A percentile compares a stretch with the other conserved stretches of the same genome.
These are phyloP conservation scores for Osmoderma eremita DNA, from an alignment of 2,888 invertebrate species.

Conservation along the genomic window DNA sequence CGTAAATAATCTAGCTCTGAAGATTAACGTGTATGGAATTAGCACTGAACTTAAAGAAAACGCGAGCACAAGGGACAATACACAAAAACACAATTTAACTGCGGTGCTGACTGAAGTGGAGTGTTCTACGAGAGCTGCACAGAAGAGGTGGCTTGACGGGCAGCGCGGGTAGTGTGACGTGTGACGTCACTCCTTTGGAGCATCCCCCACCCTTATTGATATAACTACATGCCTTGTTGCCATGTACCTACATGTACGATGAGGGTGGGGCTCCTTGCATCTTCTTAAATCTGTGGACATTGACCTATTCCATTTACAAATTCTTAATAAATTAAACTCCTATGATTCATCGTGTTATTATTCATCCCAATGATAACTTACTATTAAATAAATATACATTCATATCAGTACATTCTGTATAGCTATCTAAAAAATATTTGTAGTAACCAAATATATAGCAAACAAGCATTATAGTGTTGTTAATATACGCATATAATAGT, in stretches of 20 bases:
- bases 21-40: slow-evolving; percentile 46
- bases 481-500: too few species aligned
- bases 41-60: slow-evolving; percentile 48
- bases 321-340: slow-evolving; percentile 22
- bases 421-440: too few species aligned
- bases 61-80: slow-evolving; percentile 45
- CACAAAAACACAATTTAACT: slow-evolving; percentile 43
- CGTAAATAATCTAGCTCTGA: slow-evolving; percentile 34
- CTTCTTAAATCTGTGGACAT: slow-evolving; percentile 41
- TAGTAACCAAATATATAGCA: too few species aligned
- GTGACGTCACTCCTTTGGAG: slow-evolving; percentile 49
- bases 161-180: slow-evolving; percentile 46
- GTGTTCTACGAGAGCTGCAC: slow-evolving; percentile 41
- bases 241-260: slow-evolving; percentile 57
- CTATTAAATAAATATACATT: too few species aligned
- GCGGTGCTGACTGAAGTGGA: slow-evolving; percentile 48
- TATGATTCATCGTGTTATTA: slow-evolving; percentile 20
- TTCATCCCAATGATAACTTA: slow-evolving; percentile 12
- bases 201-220: slow-evolving; percentile 52
- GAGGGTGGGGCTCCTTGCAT: slow-evolving; percentile 43
- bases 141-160: slow-evolving; percentile 46
- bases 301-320: slow-evolving; percentile 44
- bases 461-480: too few species aligned
- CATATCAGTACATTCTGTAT: too few species aligned
- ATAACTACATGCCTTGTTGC: slow-evolving; percentile 54